Conservation (phyloP, 2,113 vertebrate genomes). For the Pithys albifrons region DNA sequence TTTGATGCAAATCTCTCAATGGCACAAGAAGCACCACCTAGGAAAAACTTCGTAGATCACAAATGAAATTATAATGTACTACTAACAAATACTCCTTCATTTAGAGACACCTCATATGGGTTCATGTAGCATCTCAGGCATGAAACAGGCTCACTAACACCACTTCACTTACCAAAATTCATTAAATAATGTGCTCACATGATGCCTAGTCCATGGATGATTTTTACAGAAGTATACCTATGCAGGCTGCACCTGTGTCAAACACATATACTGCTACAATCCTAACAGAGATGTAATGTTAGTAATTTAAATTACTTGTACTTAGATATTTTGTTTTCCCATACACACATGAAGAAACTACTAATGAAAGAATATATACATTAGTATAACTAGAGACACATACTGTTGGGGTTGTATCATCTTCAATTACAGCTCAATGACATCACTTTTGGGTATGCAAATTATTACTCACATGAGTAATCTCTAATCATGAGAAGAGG, state of each 20-base stretch:
- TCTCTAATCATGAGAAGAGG: conserved; percentile 29
- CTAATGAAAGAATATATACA: background rate
- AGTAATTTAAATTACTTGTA: background rate
- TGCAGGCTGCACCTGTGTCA: background rate
- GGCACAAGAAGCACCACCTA: background rate
- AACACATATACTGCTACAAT: background rate
- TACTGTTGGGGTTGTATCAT: background rate
- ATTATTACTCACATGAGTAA: conserved; percentile 49
- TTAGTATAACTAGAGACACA: background rate
- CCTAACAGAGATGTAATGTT: background rate
- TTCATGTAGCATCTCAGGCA: background rate
- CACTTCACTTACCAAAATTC: background rate
- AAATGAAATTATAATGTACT: conserved; percentile 4
- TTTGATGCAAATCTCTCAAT: background rate
- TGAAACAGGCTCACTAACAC: background rate
- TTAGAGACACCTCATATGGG: background rate
- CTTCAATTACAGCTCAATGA: conserved; percentile 47
- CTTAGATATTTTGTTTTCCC: background rate
- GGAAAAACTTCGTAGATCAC: conserved; percentile 23
- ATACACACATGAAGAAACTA: background rate
- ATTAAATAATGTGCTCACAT: background rate
- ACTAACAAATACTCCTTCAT: background rate
- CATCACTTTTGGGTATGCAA: conserved; percentile 37
- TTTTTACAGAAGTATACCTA: background rate
- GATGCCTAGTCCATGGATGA: fast-evolving